These are phyloP conservation scores for Rana temporaria DNA, from an alignment of 2,113 vertebrate genomes.

Conservation along the genomic window DNA sequence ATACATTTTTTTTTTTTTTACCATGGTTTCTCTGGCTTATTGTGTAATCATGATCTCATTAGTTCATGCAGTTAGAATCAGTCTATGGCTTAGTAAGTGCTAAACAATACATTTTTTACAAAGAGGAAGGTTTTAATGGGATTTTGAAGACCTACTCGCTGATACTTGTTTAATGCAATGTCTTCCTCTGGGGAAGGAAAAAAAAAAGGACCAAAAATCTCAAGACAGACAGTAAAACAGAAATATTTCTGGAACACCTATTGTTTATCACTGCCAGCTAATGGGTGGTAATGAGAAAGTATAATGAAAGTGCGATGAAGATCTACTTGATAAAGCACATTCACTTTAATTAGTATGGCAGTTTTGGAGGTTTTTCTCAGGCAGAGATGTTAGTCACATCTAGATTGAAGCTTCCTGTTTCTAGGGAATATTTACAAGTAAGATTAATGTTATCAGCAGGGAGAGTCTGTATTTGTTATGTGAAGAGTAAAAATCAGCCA, in stretches of 20 bases:
- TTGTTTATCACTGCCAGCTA: slow-evolving; percentile 32
- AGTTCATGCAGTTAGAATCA: slow-evolving; percentile 16
- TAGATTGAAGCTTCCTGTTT: slow-evolving; percentile 21
- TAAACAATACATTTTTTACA: slow-evolving; percentile 43
- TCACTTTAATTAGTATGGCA: slow-evolving; percentile 31
- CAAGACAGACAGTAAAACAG: slow-evolving; percentile 2
- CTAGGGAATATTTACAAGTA: too few species aligned
- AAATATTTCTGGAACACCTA: slow-evolving; percentile 28
- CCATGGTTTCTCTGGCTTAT: neutral
- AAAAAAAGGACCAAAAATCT: slow-evolving; percentile 7
- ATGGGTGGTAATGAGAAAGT: slow-evolving; percentile 26
- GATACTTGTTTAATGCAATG: slow-evolving; percentile 34
- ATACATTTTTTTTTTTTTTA: neutral
- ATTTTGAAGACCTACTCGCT: slow-evolving; percentile 29
- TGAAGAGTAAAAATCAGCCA: too few species aligned
- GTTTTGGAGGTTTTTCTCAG: slow-evolving; percentile 35
- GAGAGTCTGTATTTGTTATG: too few species aligned
- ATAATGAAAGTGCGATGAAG: slow-evolving; percentile 36
- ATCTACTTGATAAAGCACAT: slow-evolving; percentile 41
- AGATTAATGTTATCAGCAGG: too few species aligned
- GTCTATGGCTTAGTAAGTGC: slow-evolving; percentile 31
- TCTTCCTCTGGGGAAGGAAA: slow-evolving; percentile 29
- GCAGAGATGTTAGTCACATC: slow-evolving; percentile 24
- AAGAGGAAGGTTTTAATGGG: slow-evolving; percentile 31
- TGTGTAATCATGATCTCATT: slow-evolving; percentile 30